phyloP scores from a whole-genome alignment of 1,140 invertebrate species.

The Bombus sibiricus region DNA sequence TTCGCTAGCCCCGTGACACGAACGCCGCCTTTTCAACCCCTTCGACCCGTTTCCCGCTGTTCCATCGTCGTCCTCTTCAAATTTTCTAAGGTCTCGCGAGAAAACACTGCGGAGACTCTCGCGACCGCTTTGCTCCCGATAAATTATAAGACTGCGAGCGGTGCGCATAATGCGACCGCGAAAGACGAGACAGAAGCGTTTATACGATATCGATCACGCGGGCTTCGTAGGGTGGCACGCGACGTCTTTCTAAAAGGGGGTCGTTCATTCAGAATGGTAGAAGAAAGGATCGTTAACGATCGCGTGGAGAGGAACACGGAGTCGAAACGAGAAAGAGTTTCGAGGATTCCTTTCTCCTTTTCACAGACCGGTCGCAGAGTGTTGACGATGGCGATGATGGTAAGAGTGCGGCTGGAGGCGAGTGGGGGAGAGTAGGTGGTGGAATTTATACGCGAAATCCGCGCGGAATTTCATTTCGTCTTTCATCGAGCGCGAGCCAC shows the following conservation, averaged over 20 bases:
- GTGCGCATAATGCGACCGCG: conserved; percentile 4
- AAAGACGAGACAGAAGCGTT: conserved; percentile 21
- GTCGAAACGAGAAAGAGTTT: conserved; percentile 46
- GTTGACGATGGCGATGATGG: neutral
- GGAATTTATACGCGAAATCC: conserved; percentile 44
- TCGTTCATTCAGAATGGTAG: conserved; percentile 8
- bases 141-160: conserved; percentile 49
- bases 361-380: neutral
- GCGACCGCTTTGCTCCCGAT: conserved; percentile 33
- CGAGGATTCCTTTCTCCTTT: conserved; percentile 14
- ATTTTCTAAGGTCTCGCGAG: neutral
- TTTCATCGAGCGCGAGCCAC: conserved; percentile 32
- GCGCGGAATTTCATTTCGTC: conserved; percentile 40
- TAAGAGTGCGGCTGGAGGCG: too few species aligned
- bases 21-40: conserved; percentile 14
- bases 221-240: neutral
- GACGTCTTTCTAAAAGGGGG: neutral
- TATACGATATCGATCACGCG: conserved; percentile 30
- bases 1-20: conserved; percentile 43
- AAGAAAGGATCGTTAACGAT: conserved; percentile 51
- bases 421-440: too few species aligned
- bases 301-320: neutral
- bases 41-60: neutral
- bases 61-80: neutral
- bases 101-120: neutral